Evolutionary conservation across 2,797 vertebrate species (phyloP).

Genomic region (Astyanax mexicanus): DNA sequence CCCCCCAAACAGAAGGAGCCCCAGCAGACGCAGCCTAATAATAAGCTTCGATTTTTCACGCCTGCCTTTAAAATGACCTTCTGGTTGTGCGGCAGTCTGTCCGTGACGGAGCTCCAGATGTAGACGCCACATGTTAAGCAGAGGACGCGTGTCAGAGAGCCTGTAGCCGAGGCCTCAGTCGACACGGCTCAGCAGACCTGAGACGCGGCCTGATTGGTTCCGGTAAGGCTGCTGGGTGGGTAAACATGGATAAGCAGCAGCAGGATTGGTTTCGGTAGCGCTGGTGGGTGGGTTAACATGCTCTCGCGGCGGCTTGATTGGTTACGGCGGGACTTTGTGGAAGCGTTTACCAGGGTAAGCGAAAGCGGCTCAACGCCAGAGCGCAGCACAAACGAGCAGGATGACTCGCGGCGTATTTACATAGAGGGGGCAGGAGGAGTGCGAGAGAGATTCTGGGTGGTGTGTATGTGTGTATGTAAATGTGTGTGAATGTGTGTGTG

Average conservation of each 20-base stretch:
- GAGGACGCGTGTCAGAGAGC: conserved; percentile 31
- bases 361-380: conserved; percentile 10
- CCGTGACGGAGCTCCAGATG: conserved; percentile 50
- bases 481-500: neutral
- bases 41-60: conserved; percentile 20
- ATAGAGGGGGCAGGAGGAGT: conserved; percentile 1
- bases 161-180: conserved; percentile 46
- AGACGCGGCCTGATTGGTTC: conserved; percentile 22
- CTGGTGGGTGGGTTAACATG: conserved; percentile 6
- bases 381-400: conserved; percentile 18
- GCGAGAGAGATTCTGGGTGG: neutral
- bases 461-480: neutral
- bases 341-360: conserved; percentile 21
- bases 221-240: neutral
- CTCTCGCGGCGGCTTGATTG: conserved; percentile 1
- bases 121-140: conserved; percentile 44
- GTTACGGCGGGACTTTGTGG: conserved; percentile 3
- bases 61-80: conserved; percentile 48
- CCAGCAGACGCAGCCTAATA: conserved; percentile 1
- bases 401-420: conserved; percentile 30
- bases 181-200: conserved; percentile 33
- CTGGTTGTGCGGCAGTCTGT: conserved; percentile 39
- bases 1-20: neutral
- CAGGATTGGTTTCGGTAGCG: conserved; percentile 8
- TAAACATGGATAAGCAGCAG: conserved; percentile 1